Conservation (phyloP, 1,140 invertebrate genomes). For the Elysia chlorotica region DNA sequence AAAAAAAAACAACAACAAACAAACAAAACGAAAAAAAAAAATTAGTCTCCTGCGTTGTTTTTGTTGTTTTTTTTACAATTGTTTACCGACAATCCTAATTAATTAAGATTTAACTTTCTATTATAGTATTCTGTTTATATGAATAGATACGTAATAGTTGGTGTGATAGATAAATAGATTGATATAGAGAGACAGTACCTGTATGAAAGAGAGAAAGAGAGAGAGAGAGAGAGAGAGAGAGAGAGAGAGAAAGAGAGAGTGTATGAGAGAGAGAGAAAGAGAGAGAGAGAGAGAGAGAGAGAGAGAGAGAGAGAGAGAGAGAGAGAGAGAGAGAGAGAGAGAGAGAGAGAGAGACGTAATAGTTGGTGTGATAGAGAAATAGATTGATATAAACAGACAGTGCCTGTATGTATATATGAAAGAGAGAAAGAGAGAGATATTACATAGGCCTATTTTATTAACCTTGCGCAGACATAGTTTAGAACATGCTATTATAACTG, state of each 20-base stretch:
- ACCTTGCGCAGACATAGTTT: not conserved
- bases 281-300: not conserved
- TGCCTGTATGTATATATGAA: too few species aligned
- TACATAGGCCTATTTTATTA: not conserved
- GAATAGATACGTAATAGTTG: not conserved
- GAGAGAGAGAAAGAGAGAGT: not conserved
- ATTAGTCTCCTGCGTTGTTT: too few species aligned
- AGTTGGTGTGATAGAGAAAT: not conserved
- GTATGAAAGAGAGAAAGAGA: slow-evolving; percentile 3
- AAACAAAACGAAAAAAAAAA: too few species aligned
- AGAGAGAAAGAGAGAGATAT: not conserved
- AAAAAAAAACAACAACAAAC: too few species aligned
- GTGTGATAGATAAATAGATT: not conserved
- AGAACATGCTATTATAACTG: too few species aligned
- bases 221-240: not conserved
- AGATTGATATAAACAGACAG: not conserved
- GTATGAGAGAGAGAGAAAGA: not conserved
- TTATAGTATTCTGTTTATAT: not conserved
- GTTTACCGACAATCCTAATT: too few species aligned
- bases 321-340: not conserved
- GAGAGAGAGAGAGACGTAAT: not conserved
- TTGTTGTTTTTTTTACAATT: too few species aligned
- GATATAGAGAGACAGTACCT: not conserved
- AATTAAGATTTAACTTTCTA: not conserved
- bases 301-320: not conserved